Evolutionary conservation across 2,888 invertebrate species (phyloP).

Genomic region (Idaea biselata): DNA sequence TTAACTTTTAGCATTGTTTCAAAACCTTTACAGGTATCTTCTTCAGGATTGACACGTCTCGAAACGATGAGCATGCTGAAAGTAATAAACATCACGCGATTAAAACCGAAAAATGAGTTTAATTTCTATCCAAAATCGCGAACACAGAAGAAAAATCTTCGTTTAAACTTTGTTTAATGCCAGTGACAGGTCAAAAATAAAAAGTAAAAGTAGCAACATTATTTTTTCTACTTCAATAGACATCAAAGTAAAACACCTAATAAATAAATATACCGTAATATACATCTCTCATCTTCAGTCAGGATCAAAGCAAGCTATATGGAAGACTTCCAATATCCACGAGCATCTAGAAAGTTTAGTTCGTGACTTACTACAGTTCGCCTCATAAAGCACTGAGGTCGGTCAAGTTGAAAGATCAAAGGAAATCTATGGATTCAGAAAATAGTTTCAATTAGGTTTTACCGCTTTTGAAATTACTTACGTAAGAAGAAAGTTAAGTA

Average conservation of each 20-base stretch:
- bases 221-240: background rate
- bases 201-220: background rate
- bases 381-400: constrained; percentile 21
- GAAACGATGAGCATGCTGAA: too few relatives aligned
- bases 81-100: too few relatives aligned
- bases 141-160: too few relatives aligned
- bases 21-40: too few relatives aligned
- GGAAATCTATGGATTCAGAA: constrained; percentile 39
- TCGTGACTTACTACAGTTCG: constrained; percentile 23
- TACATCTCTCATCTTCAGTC: background rate
- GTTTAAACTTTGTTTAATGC: constrained; percentile 30
- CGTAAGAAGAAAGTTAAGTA: background rate
- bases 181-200: background rate
- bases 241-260: background rate
- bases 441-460: constrained; percentile 51
- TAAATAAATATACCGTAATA: background rate
- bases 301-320: constrained; percentile 16
- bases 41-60: too few relatives aligned
- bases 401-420: constrained; percentile 31
- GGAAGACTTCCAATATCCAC: constrained; percentile 11
- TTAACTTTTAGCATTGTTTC: too few relatives aligned
- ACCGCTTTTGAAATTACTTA: background rate
- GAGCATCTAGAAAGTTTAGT: constrained; percentile 21
- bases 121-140: too few relatives aligned
- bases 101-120: too few relatives aligned